Conservation (phyloP, 53 echinoderm and acorn worm genomes). For the Actinopyga echinites region DNA sequence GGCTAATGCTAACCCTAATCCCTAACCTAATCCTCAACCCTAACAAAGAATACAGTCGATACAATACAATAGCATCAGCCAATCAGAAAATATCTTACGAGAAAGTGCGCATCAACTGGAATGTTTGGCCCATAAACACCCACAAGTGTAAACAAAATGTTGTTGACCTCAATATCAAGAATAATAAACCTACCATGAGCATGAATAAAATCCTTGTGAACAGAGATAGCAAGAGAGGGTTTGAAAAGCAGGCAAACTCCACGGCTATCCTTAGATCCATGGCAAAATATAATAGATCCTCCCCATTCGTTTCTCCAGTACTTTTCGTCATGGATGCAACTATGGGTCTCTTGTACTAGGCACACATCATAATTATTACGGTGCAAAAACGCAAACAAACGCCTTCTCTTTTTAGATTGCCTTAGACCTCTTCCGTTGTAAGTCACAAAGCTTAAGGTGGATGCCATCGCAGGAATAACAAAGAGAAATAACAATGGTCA, state of each 20-base stretch:
- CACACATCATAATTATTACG: background rate
- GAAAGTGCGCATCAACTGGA: no score
- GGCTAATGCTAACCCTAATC: no score
- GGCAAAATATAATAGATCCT: background rate
- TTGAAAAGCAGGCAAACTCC: background rate
- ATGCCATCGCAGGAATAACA: background rate
- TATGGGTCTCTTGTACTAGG: background rate
- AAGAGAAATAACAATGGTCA: background rate
- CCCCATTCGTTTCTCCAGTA: background rate
- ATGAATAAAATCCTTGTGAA: background rate
- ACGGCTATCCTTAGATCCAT: background rate
- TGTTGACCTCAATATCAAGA: background rate
- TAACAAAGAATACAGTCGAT: no score
- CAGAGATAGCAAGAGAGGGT: background rate
- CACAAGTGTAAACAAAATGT: background rate
- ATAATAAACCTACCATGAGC: no score
- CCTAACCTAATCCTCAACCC: no score
- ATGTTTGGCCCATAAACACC: conserved; percentile 1
- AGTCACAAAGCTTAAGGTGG: background rate
- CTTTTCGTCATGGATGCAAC: background rate
- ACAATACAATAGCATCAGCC: no score
- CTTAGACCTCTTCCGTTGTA: background rate
- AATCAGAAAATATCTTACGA: no score
- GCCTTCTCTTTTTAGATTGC: background rate
- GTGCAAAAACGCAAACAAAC: background rate